Base-by-base conservation (phyloP, 1,140 invertebrate species). In the Drosophila saltans region DNA sequence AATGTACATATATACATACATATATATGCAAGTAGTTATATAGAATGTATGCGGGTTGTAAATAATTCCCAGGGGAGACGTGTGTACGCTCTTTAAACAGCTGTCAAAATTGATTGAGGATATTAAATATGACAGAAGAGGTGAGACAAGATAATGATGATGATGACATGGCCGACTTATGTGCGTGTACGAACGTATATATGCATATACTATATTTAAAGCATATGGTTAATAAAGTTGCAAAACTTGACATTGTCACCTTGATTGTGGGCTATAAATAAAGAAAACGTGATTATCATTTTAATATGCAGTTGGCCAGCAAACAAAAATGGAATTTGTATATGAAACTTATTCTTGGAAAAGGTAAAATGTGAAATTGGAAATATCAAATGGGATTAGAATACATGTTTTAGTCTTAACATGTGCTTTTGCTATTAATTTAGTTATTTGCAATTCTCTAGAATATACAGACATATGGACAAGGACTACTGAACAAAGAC, bases 211-310 rank as follows among this genome's bases (percentile, higher is more conserved):
- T 36, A 52, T 52, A 24, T 52, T 9, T 9, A 48, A 16, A 66
- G 72, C 78, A 80, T 79, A 81, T 79, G 75, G 66, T 77, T 86
- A 81, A 85, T 86, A 86, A 81, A 69, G 75, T 81, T 81, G 68
- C 81, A 79, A 81, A 69, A 69, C 71, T 81, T 81, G 70, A 60
- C 71, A 85, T 77, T 81, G 40, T 81, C 78, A 73, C 75, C 83
- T 86, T 79, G 75, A 76, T 79, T 82, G 57, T 30, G 63, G 68
- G 68, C 58, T 16, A 39, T 39, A 39, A 33, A 58, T 39, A 40
- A 21, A 21, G 39, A 30, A 28, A 86, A 52, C 82, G 82, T 79
- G 82, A 75, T 69, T 52, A 66, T 79, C 69, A 85, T 85, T 85
- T 78, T 75, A 78, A 85, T 78, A 48, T 55, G 28, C 16, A 6